Conservation (phyloP, 2,113 vertebrate species). For the Trinectes maculatus region DNA sequence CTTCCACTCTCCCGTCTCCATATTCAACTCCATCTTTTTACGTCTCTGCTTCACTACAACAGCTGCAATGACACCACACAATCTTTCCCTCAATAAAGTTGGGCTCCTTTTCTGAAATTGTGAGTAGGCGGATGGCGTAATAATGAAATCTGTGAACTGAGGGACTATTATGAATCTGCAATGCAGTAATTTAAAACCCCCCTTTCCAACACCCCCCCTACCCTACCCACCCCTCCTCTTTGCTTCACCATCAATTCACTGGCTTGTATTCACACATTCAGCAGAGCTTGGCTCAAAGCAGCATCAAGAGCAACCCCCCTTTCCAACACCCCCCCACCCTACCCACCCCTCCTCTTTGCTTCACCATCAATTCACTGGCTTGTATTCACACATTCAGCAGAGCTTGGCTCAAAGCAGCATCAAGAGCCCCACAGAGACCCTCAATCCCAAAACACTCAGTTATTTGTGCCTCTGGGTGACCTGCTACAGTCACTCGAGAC, state of each 20-base stretch:
- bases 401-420: constrained; percentile 42
- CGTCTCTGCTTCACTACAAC: constrained; percentile 2
- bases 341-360: too few relatives aligned
- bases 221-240: not conserved
- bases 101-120: constrained; percentile 28
- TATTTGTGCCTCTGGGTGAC: constrained; percentile 55
- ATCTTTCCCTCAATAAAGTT: constrained; percentile 20
- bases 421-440: constrained; percentile 57
- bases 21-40: constrained; percentile 4
- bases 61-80: constrained; percentile 21
- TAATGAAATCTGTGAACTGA: constrained; percentile 61
- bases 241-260: constrained; percentile 32
- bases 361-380: constrained; percentile 38
- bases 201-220: constrained; percentile 1
- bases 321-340: not conserved
- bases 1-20: not conserved
- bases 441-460: constrained; percentile 66
- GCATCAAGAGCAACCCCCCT: constrained; percentile 44
- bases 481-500: constrained; percentile 30
- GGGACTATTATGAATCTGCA: constrained; percentile 66
- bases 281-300: constrained; percentile 38
- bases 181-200: constrained; percentile 68
- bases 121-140: constrained; percentile 37
- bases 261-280: constrained; percentile 54
- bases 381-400: constrained; percentile 53